phyloP scores from a whole-genome alignment of 2,113 vertebrate genomes.

The Pedetes capensis region DNA sequence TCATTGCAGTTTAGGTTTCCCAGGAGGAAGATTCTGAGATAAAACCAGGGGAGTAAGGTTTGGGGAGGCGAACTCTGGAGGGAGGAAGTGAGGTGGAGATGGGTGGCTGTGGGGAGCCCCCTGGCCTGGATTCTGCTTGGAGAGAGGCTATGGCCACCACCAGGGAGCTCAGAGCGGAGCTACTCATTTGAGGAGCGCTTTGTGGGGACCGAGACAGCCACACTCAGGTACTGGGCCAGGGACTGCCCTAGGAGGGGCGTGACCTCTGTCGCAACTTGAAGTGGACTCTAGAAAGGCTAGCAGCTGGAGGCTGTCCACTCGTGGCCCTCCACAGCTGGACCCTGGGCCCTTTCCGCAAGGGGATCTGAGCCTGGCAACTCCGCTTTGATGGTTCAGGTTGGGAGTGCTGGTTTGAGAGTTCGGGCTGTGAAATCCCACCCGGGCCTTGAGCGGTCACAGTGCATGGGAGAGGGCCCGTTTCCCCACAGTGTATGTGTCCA shows the following conservation, averaged over 20 bases:
- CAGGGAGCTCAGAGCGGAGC: background rate
- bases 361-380: background rate
- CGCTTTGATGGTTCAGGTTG: background rate
- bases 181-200: background rate
- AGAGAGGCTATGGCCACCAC: background rate
- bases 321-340: background rate
- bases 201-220: background rate
- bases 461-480: background rate
- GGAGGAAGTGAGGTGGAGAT: background rate
- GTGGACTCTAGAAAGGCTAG: background rate
- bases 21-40: background rate
- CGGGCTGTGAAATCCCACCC: background rate
- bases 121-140: background rate
- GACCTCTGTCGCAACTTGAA: background rate
- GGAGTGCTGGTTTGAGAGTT: background rate
- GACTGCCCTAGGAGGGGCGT: background rate
- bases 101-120: rapidly evolving
- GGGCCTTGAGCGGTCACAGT: background rate
- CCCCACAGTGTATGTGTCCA: background rate
- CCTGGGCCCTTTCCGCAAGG: background rate
- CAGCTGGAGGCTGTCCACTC: background rate
- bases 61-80: background rate
- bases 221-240: background rate
- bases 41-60: background rate
- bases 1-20: background rate